These are phyloP conservation scores for Ormyrus labotus DNA, from an alignment of 2,888 invertebrate genomes.

Conservation along the genomic window DNA sequence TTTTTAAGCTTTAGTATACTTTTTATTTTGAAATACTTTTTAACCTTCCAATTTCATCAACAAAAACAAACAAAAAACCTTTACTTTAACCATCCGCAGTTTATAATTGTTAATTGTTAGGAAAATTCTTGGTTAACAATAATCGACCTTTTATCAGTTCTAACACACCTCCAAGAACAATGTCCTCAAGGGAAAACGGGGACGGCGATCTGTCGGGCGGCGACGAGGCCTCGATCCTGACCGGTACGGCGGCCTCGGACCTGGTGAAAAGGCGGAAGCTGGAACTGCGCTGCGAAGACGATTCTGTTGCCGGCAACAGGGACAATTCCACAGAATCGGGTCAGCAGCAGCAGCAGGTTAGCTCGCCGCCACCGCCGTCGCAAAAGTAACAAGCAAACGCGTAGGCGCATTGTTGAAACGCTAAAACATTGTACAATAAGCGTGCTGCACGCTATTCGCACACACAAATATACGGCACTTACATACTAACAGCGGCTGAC, in stretches of 20 bases:
- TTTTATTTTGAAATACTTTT: no score
- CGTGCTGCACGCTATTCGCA: conserved; percentile 61
- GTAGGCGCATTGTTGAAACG: conserved; percentile 65
- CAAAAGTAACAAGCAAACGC: conserved; percentile 65
- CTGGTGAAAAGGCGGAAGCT: conserved; percentile 72
- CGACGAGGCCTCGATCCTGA: conserved; percentile 65
- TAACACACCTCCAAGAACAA: conserved; percentile 32
- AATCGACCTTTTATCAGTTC: conserved; percentile 4
- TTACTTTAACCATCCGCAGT: no score
- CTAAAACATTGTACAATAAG: conserved; percentile 64
- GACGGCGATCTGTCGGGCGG: conserved; percentile 59
- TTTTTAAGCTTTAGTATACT: no score
- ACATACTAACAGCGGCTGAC: conserved; percentile 50
- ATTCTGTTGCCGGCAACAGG: conserved; percentile 59
- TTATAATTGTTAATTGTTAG: no score
- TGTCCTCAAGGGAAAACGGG: conserved; percentile 52
- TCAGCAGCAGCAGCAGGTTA: conserved; percentile 72
- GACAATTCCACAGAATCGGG: conserved; percentile 21
- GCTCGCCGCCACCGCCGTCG: conserved; percentile 67
- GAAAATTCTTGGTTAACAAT: no score
- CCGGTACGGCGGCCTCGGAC: conserved; percentile 10
- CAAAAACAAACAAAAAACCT: no score
- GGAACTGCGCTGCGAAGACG: conserved; percentile 73
- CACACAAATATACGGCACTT: conserved; percentile 35
- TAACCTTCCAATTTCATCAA: no score